These are phyloP conservation scores for Melanotus villosus DNA, from an alignment of 2,888 invertebrate species.

Conservation along the genomic window DNA sequence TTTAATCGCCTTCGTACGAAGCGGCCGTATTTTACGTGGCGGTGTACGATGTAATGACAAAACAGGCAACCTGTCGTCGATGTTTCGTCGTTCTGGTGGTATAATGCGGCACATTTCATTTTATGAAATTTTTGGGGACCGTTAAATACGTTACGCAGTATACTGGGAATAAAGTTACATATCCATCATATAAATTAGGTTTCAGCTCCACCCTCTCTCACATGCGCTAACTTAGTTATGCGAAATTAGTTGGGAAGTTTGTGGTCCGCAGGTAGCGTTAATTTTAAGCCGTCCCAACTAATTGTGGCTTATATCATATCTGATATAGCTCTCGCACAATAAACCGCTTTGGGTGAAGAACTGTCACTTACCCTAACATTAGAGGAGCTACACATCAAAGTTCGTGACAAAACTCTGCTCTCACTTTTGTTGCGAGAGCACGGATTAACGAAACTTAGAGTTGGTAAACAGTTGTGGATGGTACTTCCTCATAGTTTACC, in stretches of 20 bases:
- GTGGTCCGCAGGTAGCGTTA: conserved; percentile 47
- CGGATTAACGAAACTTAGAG: too few species aligned
- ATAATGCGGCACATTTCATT: conserved; percentile 42
- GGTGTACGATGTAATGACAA: conserved; percentile 28
- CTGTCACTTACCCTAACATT: not conserved
- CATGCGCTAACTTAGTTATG: conserved; percentile 45
- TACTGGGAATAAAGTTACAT: conserved; percentile 44
- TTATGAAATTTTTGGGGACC: conserved; percentile 40
- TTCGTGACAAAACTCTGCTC: not conserved
- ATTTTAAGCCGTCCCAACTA: conserved; percentile 47
- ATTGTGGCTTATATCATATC: conserved; percentile 46
- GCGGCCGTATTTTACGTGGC: not conserved
- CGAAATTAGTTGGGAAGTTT: conserved; percentile 48
- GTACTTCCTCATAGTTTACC: not conserved
- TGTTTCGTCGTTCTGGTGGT: conserved; percentile 13
- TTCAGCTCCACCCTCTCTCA: conserved; percentile 42
- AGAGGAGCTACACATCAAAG: not conserved
- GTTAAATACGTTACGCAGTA: conserved; percentile 44
- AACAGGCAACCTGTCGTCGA: conserved; percentile 32
- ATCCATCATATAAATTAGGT: conserved; percentile 48
- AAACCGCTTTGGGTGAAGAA: conserved; percentile 17
- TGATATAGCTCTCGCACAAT: conserved; percentile 28
- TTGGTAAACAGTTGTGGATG: too few species aligned
- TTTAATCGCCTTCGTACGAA: conserved; percentile 10
- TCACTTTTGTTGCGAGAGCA: not conserved